Base-by-base conservation (phyloP, 1,140 invertebrate genomes). In the Drosophila simulans region DNA sequence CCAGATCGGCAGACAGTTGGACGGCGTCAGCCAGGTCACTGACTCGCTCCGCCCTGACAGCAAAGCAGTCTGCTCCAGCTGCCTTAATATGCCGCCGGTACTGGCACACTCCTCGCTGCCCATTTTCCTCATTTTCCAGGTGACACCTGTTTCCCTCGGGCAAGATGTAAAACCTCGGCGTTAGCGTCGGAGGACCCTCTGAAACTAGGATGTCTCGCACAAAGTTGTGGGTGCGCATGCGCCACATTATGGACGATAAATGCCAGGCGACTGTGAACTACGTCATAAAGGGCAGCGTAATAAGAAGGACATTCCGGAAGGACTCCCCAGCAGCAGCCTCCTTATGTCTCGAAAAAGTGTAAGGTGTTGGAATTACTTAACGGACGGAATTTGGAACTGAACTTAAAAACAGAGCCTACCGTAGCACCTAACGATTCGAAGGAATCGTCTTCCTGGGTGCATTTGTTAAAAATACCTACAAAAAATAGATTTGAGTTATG, bases 41-140 rank as follows among this genome's bases (percentile, higher is more conserved):
- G 20, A 46, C 91, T 57, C 93, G 78, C 43, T 46, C 43, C 43
- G 43, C 20, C 20, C 20, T 4, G 20, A 46, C 43, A 25, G 43
- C 10, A 20, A 20, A 13, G 12, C 20, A 2, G 20, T 17, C 43
- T 22, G 20, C 11, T 10, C 5, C 45, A 46, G 22, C 20, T 25
- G 45, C 20, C 20, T 25, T 46, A 46, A 46, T 13, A 25, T 46
- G 45, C 12, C 20, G 45, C 17, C 45, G 45, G 45, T 46, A 46
- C 8, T 25, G 45, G 22, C 20, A 25, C 4, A 46, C 45, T 46
- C 22, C 45, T 46, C 22, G 11, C 4, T 22, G 43, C 13, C 2
- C 12, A 46, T 46, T 15, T 20, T 46, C 20, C 10, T 25, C 43
- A 46, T 46, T 15, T 22, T 46, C 45, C 10, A 46, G 1, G 8